These are phyloP conservation scores for Lucilia sericata DNA, from an alignment of 1,140 invertebrate genomes.

Conservation along the genomic window DNA sequence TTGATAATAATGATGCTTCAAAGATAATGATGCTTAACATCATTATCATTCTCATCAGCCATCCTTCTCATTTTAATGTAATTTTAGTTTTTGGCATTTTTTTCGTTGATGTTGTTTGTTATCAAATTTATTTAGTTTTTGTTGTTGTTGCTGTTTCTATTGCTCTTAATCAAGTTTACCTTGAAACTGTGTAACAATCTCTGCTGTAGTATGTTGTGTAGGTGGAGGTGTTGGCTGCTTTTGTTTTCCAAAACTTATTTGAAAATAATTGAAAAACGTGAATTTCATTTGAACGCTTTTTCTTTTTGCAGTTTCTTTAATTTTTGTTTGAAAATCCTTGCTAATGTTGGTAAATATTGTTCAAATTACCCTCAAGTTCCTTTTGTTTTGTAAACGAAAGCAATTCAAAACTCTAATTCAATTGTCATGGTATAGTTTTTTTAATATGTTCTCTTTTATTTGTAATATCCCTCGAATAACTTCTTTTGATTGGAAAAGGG, in stretches of 20 bases:
- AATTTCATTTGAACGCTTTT: neutral
- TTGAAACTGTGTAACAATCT: neutral
- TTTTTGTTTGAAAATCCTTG: neutral
- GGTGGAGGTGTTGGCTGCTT: too few species aligned
- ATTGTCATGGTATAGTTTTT: neutral
- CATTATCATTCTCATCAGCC: neutral
- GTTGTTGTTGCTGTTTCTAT: neutral
- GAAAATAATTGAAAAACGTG: constrained; percentile 13
- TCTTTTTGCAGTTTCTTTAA: too few species aligned
- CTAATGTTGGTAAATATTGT: neutral
- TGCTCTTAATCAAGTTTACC: neutral
- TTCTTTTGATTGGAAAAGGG: too few species aligned
- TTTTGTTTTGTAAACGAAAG: too few species aligned
- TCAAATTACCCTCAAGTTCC: neutral
- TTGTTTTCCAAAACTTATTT: neutral
- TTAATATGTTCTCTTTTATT: neutral
- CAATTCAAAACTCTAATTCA: neutral
- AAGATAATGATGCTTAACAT: constrained; percentile 23
- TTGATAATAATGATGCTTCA: neutral
- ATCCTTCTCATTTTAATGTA: neutral
- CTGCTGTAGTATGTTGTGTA: neutral
- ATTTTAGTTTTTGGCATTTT: neutral
- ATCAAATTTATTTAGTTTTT: neutral
- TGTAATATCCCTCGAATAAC: too few species aligned
- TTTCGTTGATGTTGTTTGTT: neutral